phyloP scores from a whole-genome alignment of 2,888 invertebrate genomes.

The Macaria liturata region DNA sequence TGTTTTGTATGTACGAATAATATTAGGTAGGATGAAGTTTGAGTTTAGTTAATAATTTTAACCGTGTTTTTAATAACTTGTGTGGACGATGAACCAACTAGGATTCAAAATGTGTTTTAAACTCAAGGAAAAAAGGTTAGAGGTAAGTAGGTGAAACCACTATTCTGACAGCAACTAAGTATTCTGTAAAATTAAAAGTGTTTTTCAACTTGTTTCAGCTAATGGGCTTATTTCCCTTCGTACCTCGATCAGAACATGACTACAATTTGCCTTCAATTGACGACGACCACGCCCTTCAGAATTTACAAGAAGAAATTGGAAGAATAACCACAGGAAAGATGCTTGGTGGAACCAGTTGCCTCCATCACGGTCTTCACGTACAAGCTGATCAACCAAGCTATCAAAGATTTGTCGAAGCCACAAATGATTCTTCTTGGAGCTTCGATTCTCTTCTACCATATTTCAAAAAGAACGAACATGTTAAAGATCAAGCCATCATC shows the following conservation, averaged over 20 bases:
- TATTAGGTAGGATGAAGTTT: too few species aligned
- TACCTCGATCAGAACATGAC: slow-evolving; percentile 20
- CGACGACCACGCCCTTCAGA: slow-evolving; percentile 16
- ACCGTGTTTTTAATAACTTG: too few species aligned
- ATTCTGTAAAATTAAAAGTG: too few species aligned
- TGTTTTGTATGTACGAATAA: too few species aligned
- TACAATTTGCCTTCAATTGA: slow-evolving; percentile 13
- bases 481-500: neutral
- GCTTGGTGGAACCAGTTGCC: slow-evolving; percentile 25
- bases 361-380: slow-evolving; percentile 23
- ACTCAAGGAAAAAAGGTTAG: too few species aligned
- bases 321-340: slow-evolving; percentile 26
- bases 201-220: slow-evolving; percentile 4
- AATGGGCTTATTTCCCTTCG: neutral
- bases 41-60: too few species aligned
- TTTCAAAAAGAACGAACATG: slow-evolving; percentile 20
- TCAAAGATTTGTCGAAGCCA: slow-evolving; percentile 19
- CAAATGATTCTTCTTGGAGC: slow-evolving; percentile 23
- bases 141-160: too few species aligned
- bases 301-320: slow-evolving; percentile 2
- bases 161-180: too few species aligned
- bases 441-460: slow-evolving; percentile 23
- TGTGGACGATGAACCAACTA: too few species aligned
- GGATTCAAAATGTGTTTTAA: too few species aligned
- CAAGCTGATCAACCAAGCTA: slow-evolving; percentile 16